Evolutionary conservation across 2,797 vertebrate species (phyloP), one percentile per base, ranked within the genome.

Genomic region (Hirundo rustica): DNA sequence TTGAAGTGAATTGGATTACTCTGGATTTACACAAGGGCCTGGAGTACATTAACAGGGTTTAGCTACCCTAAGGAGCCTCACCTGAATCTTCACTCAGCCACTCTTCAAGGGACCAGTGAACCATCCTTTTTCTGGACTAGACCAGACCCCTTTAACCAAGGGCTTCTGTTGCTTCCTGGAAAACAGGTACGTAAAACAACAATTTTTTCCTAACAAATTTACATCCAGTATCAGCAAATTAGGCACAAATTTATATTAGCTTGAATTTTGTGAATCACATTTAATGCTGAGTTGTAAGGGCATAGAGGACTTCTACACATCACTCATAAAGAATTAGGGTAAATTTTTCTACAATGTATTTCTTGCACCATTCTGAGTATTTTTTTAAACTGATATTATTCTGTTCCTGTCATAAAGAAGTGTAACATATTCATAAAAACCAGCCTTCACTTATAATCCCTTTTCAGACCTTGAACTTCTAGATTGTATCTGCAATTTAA

Each of bases 1-100:
- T 64, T 62, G 54, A 93, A 92, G 45, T 51, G 62, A 85, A 94
- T 58, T n/a, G 42, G 61, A 64, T 90, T 94, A 93, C 45, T 94
- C 50, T 36, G 71, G 45, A 85, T 92, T 82, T 92, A 57, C 16
- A 48, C 29, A 36, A 74, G 30, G 44, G 26, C 23, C 29, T 0
- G 1, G 48, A 60, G 36, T 45, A 23, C 22, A 53, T 68, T 79
- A 84, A 54, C 7, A 87, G 58, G 38, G 34, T 86, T 84, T 73
- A 81, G 27, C 62, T 51, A 62, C 9, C 11, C 15, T 40, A 73
- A 79, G 29, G n/a, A 91, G 50, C 22, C 55, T 79, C 67, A 87
- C 36, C 29, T 60, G 48, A 32, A 53, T 34, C 44, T 75, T 65
- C n/a, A 75, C 11, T 4, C 47, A 86, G 44, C 5, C 7, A 2